Conservation (phyloP, 1,140 invertebrate genomes). For the Ceratoteleas bidentatus region DNA sequence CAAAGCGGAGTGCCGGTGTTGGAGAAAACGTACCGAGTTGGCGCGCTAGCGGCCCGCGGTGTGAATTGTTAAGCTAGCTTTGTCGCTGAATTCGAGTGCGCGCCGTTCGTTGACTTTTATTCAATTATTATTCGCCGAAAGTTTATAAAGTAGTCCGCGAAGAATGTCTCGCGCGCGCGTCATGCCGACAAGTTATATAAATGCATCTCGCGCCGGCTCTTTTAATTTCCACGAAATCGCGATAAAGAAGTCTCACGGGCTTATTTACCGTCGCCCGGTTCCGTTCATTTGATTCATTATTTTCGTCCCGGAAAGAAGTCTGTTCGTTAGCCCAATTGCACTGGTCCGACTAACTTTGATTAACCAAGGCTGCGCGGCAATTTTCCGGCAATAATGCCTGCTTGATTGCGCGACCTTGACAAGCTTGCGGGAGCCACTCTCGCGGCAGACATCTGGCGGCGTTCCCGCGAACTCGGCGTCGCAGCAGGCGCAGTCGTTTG, state of each 20-base stretch:
- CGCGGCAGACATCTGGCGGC: too few relatives aligned
- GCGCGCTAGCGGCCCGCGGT: constrained; percentile 35
- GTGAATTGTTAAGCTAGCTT: constrained; percentile 59
- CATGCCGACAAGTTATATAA: constrained; percentile 47
- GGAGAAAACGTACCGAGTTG: constrained; percentile 44
- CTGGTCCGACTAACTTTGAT: constrained; percentile 31
- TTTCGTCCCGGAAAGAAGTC: constrained; percentile 18
- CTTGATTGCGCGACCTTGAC: constrained; percentile 6
- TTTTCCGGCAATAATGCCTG: constrained; percentile 27
- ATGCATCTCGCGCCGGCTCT: constrained; percentile 25
- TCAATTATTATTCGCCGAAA: constrained; percentile 62
- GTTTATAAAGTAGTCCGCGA: constrained; percentile 49
- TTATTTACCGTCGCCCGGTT: constrained; percentile 23
- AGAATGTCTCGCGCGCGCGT: constrained; percentile 41
- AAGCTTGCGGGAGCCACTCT: neutral
- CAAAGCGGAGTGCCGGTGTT: constrained; percentile 43
- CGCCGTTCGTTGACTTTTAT: constrained; percentile 58
- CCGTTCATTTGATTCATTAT: constrained; percentile 44
- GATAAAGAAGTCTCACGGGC: constrained; percentile 28
- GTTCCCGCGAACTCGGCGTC: neutral
- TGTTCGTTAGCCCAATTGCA: constrained; percentile 28
- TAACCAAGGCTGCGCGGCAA: constrained; percentile 2
- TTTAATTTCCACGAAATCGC: constrained; percentile 49
- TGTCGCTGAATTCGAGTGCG: constrained; percentile 38
- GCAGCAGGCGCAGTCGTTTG: constrained; percentile 25